Evolutionary conservation across 2,888 invertebrate species (phyloP), one percentile per base, ranked within the genome.

Genomic region (Orthosia cruda): DNA sequence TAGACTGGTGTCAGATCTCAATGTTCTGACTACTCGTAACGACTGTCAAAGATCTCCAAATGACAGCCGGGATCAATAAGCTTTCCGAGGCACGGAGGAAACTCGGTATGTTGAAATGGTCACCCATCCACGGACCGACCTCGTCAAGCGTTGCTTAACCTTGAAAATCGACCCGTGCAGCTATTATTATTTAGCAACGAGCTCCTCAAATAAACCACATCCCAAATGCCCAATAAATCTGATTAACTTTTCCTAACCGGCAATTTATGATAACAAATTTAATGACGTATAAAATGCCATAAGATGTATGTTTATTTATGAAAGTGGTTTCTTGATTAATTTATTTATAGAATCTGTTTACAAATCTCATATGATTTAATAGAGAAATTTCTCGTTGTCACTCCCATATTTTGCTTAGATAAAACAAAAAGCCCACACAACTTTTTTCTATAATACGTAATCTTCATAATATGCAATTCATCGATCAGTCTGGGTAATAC

Each of bases 401-500:
- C 45, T 69, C 45, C 54, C 26, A 23, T 49, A 58, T 59, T 66
- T 63, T 62, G 54, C 49, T 52, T 20, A n/a, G 13, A 12, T 67
- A 70, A 67, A 74, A 83, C 74, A 58, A 62, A 68, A 73, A 64
- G 11, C 18, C 50, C 49, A 26, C 32, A 61, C 65, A 54, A 71
- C 47, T 59, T 63, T 45, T n/a, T 67, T 77, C 62, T 80, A 66
- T 61, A 59, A 63, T 63, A 69, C 45, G 59, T 50, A 77, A 80
- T 72, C 58, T 62, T 32, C 11, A 52, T 69, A 69, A 77, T 50
- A 64, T 71, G 77, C 74, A 71, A 83, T 58, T 81, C 81, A 77
- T 64, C 50, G 50, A 81, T 62, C 63, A 64, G 71, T 71, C 49
- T 74, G 20, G 26, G 70, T 72, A 69, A 63, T 62, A 69, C 50